Evolutionary conservation across 2,888 invertebrate genomes (phyloP), one percentile per base, ranked within the genome.

Genomic region (Acleris sparsana): DNA sequence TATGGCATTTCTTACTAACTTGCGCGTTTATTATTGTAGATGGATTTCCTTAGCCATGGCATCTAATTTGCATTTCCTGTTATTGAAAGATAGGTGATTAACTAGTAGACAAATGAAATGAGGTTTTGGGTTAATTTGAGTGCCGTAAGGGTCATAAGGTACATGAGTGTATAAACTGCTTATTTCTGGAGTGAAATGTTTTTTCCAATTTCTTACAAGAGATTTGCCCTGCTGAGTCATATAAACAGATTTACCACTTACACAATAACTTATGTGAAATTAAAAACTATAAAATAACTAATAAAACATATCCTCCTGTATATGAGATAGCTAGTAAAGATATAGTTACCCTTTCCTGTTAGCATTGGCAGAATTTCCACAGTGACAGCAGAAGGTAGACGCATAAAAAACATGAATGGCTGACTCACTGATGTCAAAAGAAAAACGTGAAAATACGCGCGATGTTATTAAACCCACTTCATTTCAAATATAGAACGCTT

Each of bases 381-480:
- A 62, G 46, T 52, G 56, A 44, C 56, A 51, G 60, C 18, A 39
- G 11, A 51, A 43, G 29, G 69, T 69, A 71, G 68, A 71, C 67
- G 62, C 68, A 71, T 74, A 75, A 78, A 82, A 81, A 82, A 77
- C 75, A 75, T 79, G 74, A 79, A 81, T 79, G 79, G 70, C 71
- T 86, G 87, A 88, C 69, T 88, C 87, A 87, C 71, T 79, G 78
- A 80, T 86, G 84, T 85, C 85, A 82, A 81, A 69, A 75, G 79
- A 80, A 82, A 88, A 87, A 85, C 84, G 80, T 83, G 87, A 84
- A 89, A 92, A 90, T 88, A 82, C 84, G 87, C 83, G 85, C 84
- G 82, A 87, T 89, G 87, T 88, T 89, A 88, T 88, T 88, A 90
- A 88, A 86, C 80, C 85, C 89, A 87, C 89, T 88, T 86, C 85